phyloP scores from a whole-genome alignment of 2,113 vertebrate genomes.

The Hoplias malabaricus region DNA sequence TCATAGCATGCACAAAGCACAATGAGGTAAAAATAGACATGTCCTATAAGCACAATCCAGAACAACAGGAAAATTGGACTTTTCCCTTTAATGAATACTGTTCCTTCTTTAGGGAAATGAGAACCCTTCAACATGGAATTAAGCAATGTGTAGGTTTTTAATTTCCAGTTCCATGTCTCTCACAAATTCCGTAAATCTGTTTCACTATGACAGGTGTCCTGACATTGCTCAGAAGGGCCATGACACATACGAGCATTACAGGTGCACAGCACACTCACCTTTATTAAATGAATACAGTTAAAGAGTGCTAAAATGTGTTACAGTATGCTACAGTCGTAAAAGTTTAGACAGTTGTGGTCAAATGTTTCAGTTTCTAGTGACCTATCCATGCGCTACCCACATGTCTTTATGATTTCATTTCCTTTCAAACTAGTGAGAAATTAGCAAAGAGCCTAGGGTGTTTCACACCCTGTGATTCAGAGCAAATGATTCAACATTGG shows the following conservation, averaged over 20 bases:
- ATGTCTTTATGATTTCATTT: background rate
- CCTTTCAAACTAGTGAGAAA: background rate
- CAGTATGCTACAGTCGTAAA: background rate
- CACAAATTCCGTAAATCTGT: no score
- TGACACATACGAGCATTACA: no score
- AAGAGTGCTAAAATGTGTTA: no score
- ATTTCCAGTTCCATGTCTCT: no score
- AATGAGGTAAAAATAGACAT: constrained; percentile 30
- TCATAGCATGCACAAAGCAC: constrained; percentile 3
- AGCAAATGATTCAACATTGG: no score
- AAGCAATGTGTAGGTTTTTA: background rate
- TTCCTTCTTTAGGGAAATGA: background rate
- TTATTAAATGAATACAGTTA: no score
- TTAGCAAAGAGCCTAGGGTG: no score
- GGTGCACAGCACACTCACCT: no score
- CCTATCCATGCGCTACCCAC: background rate
- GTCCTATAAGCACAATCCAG: background rate
- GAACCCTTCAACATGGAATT: background rate
- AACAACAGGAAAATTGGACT: background rate
- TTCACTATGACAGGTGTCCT: background rate
- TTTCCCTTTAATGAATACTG: background rate
- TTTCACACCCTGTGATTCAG: no score
- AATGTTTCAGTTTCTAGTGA: background rate
- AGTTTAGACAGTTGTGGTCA: background rate
- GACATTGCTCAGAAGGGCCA: no score